These are phyloP conservation scores for Machaerirhynchus nigripectus DNA, from an alignment of 2,113 vertebrate species.

Conservation along the genomic window DNA sequence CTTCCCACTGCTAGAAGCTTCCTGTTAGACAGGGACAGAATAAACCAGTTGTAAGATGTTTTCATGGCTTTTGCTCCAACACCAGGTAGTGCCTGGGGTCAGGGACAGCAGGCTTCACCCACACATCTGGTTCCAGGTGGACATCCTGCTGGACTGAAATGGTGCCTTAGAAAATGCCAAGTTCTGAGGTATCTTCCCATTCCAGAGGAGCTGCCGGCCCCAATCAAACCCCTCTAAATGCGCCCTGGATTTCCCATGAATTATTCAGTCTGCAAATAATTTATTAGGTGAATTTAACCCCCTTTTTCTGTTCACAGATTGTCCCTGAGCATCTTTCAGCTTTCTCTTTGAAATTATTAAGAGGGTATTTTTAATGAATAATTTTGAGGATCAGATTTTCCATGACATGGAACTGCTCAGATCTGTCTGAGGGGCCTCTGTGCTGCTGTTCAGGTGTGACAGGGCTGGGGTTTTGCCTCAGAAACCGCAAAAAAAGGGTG, in stretches of 20 bases:
- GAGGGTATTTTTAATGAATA: not conserved
- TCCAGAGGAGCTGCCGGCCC: not conserved
- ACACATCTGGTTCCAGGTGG: not conserved
- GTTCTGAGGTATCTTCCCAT: not conserved
- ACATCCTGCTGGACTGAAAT: not conserved
- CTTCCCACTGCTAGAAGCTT: not conserved
- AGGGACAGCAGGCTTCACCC: not conserved
- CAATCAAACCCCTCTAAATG: not conserved
- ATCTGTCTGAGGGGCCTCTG: not conserved
- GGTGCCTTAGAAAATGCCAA: not conserved
- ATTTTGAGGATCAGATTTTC: not conserved
- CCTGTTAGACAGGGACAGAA: not conserved
- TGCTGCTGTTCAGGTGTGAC: not conserved
- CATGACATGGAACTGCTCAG: not conserved
- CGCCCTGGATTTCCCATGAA: not conserved
- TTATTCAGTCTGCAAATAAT: constrained; percentile 45
- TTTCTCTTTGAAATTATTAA: constrained; percentile 37
- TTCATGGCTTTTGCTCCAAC: not conserved
- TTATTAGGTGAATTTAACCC: constrained; percentile 46
- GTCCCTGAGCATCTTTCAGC: not conserved
- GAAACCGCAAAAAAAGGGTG: not conserved
- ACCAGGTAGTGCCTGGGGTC: not conserved
- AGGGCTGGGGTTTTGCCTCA: not conserved
- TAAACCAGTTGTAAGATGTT: not conserved
- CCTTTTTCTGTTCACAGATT: constrained; percentile 18